These are phyloP conservation scores for Platycercus adscitus DNA, from an alignment of 2,113 vertebrate genomes.

Conservation along the genomic window DNA sequence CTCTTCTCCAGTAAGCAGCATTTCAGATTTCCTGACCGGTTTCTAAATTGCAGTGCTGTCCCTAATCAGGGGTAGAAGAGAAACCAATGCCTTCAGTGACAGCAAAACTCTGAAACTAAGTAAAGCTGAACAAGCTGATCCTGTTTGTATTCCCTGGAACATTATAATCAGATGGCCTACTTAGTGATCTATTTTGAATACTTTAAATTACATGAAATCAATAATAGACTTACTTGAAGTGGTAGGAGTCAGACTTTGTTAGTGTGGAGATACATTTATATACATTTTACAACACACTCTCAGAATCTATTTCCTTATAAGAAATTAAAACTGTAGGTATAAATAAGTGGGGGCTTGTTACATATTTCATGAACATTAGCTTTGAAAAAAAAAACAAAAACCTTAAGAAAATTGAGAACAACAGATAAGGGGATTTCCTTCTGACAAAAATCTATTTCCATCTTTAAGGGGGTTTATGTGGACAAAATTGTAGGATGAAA, in stretches of 20 bases:
- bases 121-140: neutral
- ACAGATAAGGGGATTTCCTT: neutral
- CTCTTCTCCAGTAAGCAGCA: neutral
- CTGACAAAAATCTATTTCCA: neutral
- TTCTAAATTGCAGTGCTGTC: neutral
- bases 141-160: neutral
- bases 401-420: neutral
- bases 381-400: neutral
- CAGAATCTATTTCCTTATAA: neutral
- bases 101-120: neutral
- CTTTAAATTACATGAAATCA: neutral
- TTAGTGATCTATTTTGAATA: neutral
- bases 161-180: neutral
- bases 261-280: neutral
- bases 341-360: neutral
- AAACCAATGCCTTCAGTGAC: neutral
- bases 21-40: neutral
- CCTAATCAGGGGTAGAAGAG: neutral
- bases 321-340: neutral
- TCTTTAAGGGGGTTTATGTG: neutral
- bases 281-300: neutral
- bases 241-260: neutral
- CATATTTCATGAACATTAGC: neutral
- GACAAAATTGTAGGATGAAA: neutral
- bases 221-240: neutral